These are phyloP conservation scores for Mustela nigripes DNA, from an alignment of 2,113 vertebrate species.

Conservation along the genomic window DNA sequence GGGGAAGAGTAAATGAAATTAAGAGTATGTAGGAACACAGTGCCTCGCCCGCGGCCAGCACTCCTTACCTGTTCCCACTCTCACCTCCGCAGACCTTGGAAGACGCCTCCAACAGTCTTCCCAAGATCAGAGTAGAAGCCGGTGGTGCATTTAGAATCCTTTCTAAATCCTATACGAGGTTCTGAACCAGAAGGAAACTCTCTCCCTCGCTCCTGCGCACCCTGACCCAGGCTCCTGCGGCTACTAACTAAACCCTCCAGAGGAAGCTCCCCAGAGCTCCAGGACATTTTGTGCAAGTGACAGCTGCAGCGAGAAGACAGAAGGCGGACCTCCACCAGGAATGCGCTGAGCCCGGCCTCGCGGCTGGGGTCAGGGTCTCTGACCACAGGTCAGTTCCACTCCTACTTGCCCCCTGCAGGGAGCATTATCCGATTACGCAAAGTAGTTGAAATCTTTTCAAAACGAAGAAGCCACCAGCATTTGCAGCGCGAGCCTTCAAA, in stretches of 20 bases:
- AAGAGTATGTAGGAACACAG: background rate
- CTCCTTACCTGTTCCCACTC: background rate
- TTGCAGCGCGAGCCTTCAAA: background rate
- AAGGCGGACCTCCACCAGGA: background rate
- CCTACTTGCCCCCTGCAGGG: background rate
- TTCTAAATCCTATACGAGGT: background rate
- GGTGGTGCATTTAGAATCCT: background rate
- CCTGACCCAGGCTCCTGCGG: background rate
- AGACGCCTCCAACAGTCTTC: background rate
- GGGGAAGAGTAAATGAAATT: background rate
- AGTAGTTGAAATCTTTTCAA: background rate
- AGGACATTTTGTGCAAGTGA: background rate
- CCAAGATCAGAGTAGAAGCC: background rate
- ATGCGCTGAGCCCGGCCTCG: no score
- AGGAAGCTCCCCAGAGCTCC: background rate
- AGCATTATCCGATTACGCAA: background rate
- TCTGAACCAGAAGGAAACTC: background rate
- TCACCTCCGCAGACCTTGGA: background rate
- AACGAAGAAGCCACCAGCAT: background rate
- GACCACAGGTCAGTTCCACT: background rate
- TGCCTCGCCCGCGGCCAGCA: background rate
- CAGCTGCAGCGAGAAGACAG: background rate
- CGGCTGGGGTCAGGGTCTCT: background rate
- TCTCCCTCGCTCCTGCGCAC: background rate
- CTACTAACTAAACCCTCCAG: background rate